A percentile compares a stretch with the other conserved stretches of the same genome.
phyloP scores from a whole-genome alignment of 2,797 vertebrate species.

The Hipposideros larvatus region DNA sequence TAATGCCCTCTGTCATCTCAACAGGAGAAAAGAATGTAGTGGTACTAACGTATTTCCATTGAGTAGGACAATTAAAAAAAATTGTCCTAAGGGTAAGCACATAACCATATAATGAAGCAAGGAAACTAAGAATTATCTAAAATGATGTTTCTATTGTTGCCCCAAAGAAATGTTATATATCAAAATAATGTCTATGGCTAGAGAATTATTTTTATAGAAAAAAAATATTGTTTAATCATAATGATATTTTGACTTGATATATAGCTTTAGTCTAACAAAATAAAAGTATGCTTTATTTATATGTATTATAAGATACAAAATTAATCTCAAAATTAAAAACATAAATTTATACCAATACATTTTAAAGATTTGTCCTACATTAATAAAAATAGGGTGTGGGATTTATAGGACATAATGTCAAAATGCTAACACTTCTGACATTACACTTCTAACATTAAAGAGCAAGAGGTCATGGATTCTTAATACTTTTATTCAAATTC shows the following conservation, averaged over 20 bases:
- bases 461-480: neutral
- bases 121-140: neutral
- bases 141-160: neutral
- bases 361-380: neutral
- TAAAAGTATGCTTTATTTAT: neutral
- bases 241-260: neutral
- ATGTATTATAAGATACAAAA: neutral
- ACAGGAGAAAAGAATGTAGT: neutral
- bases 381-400: neutral
- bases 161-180: neutral
- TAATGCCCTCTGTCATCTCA: neutral
- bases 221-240: neutral
- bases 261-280: neutral
- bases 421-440: neutral
- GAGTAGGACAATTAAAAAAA: neutral
- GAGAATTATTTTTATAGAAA: neutral
- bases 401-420: neutral
- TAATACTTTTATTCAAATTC: neutral
- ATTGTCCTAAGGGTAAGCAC: neutral
- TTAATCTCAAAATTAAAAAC: neutral
- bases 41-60: neutral
- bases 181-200: neutral
- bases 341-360: neutral
- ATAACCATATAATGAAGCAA: neutral
- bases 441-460: neutral